phyloP scores from a whole-genome alignment of 2,797 vertebrate genomes.

The Gouania willdenowi region DNA sequence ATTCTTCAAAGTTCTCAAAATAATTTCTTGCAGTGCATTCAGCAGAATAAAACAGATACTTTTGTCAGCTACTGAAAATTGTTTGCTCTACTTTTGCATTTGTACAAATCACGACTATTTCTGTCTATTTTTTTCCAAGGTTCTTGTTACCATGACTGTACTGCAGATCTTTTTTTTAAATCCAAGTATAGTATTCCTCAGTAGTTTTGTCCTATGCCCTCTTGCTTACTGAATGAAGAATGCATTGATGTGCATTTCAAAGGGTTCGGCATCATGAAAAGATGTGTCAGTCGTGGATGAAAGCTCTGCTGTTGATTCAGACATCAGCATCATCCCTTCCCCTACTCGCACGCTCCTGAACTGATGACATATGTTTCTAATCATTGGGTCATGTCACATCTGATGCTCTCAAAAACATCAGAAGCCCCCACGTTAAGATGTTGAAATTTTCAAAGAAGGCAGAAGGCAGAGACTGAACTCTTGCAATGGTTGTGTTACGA shows the following conservation, averaged over 20 bases:
- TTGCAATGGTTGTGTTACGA: constrained; percentile 30
- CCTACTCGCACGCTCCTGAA: constrained; percentile 25
- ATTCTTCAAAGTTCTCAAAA: no score
- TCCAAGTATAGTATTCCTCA: constrained; percentile 9
- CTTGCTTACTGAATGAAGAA: constrained; percentile 21
- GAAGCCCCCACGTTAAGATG: constrained; percentile 51
- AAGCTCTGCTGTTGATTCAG: constrained; percentile 50
- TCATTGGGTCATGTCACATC: constrained; percentile 59
- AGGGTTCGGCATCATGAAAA: constrained; percentile 44
- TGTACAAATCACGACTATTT: neutral
- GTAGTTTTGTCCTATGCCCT: constrained; percentile 7
- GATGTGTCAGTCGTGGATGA: constrained; percentile 45
- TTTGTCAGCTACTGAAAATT: no score
- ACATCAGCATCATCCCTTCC: constrained; percentile 23
- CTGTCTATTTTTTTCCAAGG: constrained; percentile 5
- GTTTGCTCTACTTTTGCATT: neutral
- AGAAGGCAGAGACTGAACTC: constrained; percentile 26
- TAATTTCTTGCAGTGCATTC: no score
- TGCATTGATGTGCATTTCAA: constrained; percentile 49
- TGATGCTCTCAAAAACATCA: constrained; percentile 53
- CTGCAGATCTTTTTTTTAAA: constrained; percentile 6
- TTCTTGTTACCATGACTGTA: constrained; percentile 15
- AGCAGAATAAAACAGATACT: no score
- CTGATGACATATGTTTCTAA: constrained; percentile 63
- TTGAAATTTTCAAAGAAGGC: constrained; percentile 37